Conservation (phyloP, 2,113 vertebrate species). For the Nerophis ophidion region DNA sequence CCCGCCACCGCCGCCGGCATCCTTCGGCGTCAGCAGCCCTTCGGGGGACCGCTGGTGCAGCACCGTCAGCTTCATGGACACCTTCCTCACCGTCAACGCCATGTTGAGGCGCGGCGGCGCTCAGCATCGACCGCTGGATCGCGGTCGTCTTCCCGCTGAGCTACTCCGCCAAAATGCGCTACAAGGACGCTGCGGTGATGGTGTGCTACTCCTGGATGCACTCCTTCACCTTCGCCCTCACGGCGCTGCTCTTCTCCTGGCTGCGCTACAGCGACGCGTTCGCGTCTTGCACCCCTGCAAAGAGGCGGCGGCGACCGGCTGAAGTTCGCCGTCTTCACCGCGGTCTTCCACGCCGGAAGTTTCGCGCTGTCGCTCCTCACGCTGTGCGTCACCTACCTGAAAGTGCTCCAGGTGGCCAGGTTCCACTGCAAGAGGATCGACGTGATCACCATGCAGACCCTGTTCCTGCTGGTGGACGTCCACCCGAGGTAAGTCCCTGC, state of each 20-base stretch:
- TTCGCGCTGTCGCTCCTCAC: constrained; percentile 78
- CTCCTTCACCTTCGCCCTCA: constrained; percentile 76
- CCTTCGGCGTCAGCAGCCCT: constrained; percentile 71
- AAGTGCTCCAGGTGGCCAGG: constrained; percentile 78
- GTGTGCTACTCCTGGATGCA: constrained; percentile 79
- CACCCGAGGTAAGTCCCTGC: constrained; percentile 73
- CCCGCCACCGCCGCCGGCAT: constrained; percentile 75
- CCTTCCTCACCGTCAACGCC: constrained; percentile 77
- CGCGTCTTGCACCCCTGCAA: constrained; percentile 76
- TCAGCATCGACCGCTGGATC: constrained; percentile 83
- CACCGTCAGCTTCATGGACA: constrained; percentile 78
- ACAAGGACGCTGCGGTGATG: constrained; percentile 77
- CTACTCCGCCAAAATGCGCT: constrained; percentile 81
- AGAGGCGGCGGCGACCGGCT: constrained; percentile 60
- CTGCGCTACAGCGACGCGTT: constrained; percentile 76
- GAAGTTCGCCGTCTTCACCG: constrained; percentile 75
- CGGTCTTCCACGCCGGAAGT: constrained; percentile 77
- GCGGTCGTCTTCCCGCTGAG: constrained; percentile 81
- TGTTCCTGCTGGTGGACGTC: constrained; percentile 81
- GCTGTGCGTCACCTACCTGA: constrained; percentile 79
- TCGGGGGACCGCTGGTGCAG: constrained; percentile 75
- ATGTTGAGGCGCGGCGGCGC: constrained; percentile 81
- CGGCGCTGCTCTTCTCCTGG: constrained; percentile 78
- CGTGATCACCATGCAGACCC: constrained; percentile 81
- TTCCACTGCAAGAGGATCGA: constrained; percentile 81